phyloP scores from a whole-genome alignment of 2,797 vertebrate genomes.

The Gallinago solitaria region DNA sequence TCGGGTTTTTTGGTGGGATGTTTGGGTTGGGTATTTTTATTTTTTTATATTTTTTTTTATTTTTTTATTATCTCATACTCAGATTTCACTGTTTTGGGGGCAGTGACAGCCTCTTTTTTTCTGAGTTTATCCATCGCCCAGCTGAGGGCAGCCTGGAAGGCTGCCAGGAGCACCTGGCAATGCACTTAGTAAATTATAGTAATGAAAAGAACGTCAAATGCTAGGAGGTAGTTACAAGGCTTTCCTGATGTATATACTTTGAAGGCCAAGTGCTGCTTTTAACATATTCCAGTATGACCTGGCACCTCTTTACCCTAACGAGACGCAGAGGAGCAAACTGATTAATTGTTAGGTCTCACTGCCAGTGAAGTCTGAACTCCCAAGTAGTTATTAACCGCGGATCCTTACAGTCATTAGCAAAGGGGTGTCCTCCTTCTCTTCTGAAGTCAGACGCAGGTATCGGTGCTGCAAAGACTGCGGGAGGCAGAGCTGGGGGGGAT shows the following conservation, averaged over 20 bases:
- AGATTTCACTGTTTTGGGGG: not conserved
- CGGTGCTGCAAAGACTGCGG: not conserved
- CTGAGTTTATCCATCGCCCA: not conserved
- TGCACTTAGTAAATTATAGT: constrained; percentile 37
- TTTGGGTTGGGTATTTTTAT: not conserved
- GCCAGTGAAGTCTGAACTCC: not conserved
- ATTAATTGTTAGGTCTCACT: not conserved
- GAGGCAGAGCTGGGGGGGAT: not conserved
- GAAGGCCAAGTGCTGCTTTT: constrained; percentile 33
- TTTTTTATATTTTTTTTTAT: accelerated
- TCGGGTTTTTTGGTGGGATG: not conserved
- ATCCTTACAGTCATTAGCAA: not conserved
- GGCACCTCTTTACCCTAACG: not conserved
- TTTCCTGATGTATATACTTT: not conserved
- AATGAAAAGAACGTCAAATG: constrained; percentile 29
- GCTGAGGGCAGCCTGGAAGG: constrained; percentile 14
- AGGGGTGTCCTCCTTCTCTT: not conserved
- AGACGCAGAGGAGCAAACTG: not conserved
- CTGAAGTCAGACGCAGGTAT: accelerated
- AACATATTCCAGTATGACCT: constrained; percentile 9
- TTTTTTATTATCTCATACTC: not conserved
- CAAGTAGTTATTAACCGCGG: not conserved
- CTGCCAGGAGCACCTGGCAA: constrained; percentile 47
- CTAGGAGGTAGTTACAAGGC: not conserved
- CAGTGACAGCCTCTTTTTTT: not conserved